phyloP scores from a whole-genome alignment of 2,888 invertebrate genomes.

The Cistogaster globosa region DNA sequence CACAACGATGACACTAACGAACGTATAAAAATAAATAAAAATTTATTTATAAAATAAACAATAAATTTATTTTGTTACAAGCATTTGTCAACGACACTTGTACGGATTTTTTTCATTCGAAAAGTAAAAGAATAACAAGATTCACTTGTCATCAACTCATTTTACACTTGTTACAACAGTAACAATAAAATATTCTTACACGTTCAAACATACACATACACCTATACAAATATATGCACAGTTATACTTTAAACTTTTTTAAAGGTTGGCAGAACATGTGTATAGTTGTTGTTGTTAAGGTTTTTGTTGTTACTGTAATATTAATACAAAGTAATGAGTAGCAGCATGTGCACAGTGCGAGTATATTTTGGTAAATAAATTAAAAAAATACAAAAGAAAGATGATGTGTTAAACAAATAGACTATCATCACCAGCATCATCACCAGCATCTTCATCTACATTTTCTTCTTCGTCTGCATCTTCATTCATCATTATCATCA shows the following conservation, averaged over 20 bases:
- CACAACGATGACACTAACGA: neutral
- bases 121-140: neutral
- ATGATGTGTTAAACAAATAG: constrained; percentile 48
- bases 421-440: constrained; percentile 50
- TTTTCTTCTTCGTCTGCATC: constrained; percentile 3
- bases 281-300: neutral
- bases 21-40: constrained; percentile 2
- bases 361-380: constrained; percentile 43
- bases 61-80: constrained; percentile 33
- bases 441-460: constrained; percentile 39
- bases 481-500: neutral
- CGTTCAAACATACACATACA: neutral
- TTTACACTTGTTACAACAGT: constrained; percentile 25
- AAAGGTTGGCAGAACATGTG: no score
- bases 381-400: constrained; percentile 14
- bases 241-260: neutral
- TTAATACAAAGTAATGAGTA: constrained; percentile 37
- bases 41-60: constrained; percentile 47
- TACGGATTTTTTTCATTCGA: constrained; percentile 33
- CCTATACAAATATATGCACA: neutral
- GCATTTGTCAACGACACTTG: constrained; percentile 30
- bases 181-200: constrained; percentile 12
- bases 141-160: constrained; percentile 40
- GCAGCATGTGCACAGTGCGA: constrained; percentile 19
- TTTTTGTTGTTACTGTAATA: constrained; percentile 7